Conservation (phyloP, 2,888 invertebrate genomes). For the Pachycephus smyrnensis region DNA sequence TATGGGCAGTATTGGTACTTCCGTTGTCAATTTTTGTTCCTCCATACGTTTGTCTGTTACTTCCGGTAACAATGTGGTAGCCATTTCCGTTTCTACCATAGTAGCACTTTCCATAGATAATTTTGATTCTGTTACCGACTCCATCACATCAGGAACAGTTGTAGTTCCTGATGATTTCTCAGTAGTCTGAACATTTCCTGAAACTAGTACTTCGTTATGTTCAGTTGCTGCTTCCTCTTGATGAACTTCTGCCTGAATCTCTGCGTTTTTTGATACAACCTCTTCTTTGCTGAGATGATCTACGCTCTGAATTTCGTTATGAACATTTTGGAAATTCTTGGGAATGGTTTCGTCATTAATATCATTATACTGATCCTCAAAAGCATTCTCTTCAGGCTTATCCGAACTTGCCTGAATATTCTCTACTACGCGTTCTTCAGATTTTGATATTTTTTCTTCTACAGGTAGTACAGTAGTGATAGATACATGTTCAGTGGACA, state of each 20-base stretch:
- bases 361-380: conserved; percentile 62
- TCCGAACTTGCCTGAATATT: conserved; percentile 24
- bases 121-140: not conserved
- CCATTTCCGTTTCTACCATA: not conserved
- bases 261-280: not conserved
- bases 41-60: conserved; percentile 37
- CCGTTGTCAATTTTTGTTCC: conserved; percentile 54
- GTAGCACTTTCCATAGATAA: not conserved
- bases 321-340: conserved; percentile 35
- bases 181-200: too few species aligned
- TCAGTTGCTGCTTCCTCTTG: too few species aligned
- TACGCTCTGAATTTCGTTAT: not conserved
- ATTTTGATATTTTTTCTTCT: conserved; percentile 8
- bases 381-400: conserved; percentile 49
- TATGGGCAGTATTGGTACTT: conserved; percentile 58
- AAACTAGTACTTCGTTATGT: too few species aligned
- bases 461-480: conserved; percentile 19
- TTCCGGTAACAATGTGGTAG: conserved; percentile 11
- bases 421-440: conserved; percentile 11
- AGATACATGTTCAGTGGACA: conserved; percentile 26
- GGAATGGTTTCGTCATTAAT: conserved; percentile 53
- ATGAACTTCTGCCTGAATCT: too few species aligned
- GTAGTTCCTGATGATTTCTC: not conserved
- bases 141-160: not conserved
- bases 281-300: not conserved